phyloP scores from a whole-genome alignment of 2,888 invertebrate species.

The Hetaerina titia region DNA sequence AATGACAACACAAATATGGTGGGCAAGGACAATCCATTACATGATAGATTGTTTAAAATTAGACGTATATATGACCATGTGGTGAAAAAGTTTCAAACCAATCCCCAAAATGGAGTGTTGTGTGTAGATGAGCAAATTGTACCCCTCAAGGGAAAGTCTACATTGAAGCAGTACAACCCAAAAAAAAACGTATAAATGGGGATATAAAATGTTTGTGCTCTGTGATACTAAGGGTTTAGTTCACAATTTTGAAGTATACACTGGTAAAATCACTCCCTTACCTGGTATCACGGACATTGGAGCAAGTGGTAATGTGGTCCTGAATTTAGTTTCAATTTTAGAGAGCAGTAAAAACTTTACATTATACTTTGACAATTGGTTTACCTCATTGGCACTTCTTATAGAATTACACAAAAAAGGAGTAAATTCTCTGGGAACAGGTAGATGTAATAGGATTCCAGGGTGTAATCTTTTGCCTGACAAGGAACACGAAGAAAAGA shows the following conservation, averaged over 20 bases:
- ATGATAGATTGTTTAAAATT: neutral
- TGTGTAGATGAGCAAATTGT: constrained; percentile 7
- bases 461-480: too few species aligned
- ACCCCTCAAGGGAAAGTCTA: constrained; percentile 25
- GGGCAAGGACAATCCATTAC: neutral
- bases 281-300: neutral
- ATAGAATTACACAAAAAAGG: neutral
- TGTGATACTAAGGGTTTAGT: constrained; percentile 3
- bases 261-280: neutral
- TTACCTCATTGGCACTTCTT: neutral
- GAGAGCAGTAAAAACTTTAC: neutral
- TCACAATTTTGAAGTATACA: neutral
- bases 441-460: neutral
- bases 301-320: neutral
- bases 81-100: constrained; percentile 1
- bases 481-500: too few species aligned
- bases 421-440: too few species aligned
- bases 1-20: neutral
- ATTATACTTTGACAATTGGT: neutral
- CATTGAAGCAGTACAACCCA: neutral
- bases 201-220: constrained; percentile 21
- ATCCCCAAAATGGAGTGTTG: constrained; percentile 12
- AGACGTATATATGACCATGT: neutral
- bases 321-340: neutral
- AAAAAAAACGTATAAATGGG: constrained; percentile 28